phyloP scores from a whole-genome alignment of 2,888 invertebrate genomes.

The Drosophila falleni region DNA sequence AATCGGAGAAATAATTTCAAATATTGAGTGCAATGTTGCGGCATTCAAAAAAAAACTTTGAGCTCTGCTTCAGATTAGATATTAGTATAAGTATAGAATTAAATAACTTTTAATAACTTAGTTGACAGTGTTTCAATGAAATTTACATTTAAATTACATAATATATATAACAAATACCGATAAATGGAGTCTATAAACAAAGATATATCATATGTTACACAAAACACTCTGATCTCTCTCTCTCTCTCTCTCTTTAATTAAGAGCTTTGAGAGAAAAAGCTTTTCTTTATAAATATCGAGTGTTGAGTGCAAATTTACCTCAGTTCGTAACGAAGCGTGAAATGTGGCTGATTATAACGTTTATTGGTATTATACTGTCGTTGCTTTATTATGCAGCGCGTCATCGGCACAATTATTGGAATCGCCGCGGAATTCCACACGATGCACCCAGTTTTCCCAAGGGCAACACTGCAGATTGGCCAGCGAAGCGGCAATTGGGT shows the following conservation, averaged over 20 bases:
- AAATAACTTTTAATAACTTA: not conserved
- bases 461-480: slow-evolving; percentile 71
- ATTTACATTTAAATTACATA: not conserved
- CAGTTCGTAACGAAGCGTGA: slow-evolving; percentile 36
- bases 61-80: not conserved
- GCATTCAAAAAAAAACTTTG: not conserved
- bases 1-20: not conserved
- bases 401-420: slow-evolving; percentile 67
- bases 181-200: not conserved
- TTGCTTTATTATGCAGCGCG: slow-evolving; percentile 54
- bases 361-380: slow-evolving; percentile 42
- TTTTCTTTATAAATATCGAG: slow-evolving; percentile 36
- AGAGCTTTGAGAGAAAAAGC: slow-evolving; percentile 33
- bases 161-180: not conserved
- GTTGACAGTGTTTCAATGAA: not conserved
- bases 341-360: slow-evolving; percentile 57
- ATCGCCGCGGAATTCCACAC: slow-evolving; percentile 67
- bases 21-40: slow-evolving; percentile 1
- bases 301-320: not conserved
- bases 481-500: slow-evolving; percentile 45
- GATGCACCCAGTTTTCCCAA: slow-evolving; percentile 58
- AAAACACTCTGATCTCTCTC: not conserved
- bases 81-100: not conserved
- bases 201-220: not conserved
- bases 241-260: not conserved